phyloP scores from a whole-genome alignment of 2,113 vertebrate species.

The Dendropsophus ebraccatus region DNA sequence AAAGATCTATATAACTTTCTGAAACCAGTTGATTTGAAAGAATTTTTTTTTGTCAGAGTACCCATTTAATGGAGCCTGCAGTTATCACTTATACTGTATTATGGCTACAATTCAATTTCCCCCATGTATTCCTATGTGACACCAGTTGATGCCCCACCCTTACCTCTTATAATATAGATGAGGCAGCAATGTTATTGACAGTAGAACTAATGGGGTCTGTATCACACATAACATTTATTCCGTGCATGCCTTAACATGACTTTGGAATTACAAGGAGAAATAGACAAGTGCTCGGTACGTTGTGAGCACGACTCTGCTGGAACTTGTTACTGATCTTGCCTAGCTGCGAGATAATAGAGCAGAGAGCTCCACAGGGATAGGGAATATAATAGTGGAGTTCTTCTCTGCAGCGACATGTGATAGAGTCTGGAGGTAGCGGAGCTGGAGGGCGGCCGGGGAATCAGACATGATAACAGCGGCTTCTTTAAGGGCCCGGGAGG shows the following conservation, averaged over 20 bases:
- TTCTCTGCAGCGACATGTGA: constrained; percentile 59
- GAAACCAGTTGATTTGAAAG: no score
- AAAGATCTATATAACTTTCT: no score
- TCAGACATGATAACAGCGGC: constrained; percentile 60
- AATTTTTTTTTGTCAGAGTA: no score
- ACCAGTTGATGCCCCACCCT: no score
- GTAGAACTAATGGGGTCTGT: neutral
- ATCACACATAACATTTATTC: neutral
- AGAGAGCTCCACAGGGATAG: constrained; percentile 60
- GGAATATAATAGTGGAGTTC: constrained; percentile 64
- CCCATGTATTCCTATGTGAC: no score
- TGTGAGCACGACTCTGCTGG: neutral
- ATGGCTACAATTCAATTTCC: no score
- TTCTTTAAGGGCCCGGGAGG: constrained; percentile 62
- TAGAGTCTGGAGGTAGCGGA: constrained; percentile 64
- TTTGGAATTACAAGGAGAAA: neutral
- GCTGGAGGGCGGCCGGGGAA: constrained; percentile 62
- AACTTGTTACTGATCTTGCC: neutral
- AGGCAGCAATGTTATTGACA: neutral
- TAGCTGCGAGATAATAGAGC: constrained; percentile 40
- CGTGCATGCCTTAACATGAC: neutral
- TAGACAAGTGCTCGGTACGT: neutral
- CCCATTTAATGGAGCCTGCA: no score
- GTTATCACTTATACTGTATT: no score
- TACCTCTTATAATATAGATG: neutral